Percentiles rank a stretch among this genome's conserved stretches.
phyloP scores from a whole-genome alignment of 2,888 invertebrate species.

The Pharmacophagus antenor region DNA sequence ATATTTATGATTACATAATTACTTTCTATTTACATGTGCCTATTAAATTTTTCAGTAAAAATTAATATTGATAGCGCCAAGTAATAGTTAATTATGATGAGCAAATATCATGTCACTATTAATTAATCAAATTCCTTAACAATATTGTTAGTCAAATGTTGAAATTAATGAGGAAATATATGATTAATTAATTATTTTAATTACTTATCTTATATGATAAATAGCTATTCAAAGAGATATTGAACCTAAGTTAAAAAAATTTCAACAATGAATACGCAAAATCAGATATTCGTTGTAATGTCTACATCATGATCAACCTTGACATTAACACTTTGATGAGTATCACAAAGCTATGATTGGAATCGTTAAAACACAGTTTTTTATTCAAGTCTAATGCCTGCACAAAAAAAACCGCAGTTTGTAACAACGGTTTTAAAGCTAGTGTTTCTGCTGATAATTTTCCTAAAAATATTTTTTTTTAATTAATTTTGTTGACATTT shows the following conservation, averaged over 20 bases:
- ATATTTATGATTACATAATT: not conserved
- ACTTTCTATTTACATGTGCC: not conserved
- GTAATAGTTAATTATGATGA: not conserved
- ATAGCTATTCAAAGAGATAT: not conserved
- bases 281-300: constrained; percentile 20
- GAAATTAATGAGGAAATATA: not conserved
- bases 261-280: constrained; percentile 22
- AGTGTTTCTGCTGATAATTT: not conserved
- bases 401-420: constrained; percentile 11
- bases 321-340: constrained; percentile 29
- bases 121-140: no score
- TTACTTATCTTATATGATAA: not conserved
- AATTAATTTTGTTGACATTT: no score
- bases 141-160: not conserved
- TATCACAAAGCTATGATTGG: constrained; percentile 27
- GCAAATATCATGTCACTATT: no score
- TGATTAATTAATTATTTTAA: not conserved
- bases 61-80: not conserved
- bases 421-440: not conserved
- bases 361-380: constrained; percentile 25
- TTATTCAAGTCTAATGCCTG: constrained; percentile 6
- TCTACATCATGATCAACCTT: constrained; percentile 27
- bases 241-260: constrained; percentile 18
- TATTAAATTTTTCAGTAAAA: not conserved
- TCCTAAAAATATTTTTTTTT: no score